These are phyloP conservation scores for Odobenus rosmarus DNA, from an alignment of 2,113 vertebrate species.

Conservation along the genomic window DNA sequence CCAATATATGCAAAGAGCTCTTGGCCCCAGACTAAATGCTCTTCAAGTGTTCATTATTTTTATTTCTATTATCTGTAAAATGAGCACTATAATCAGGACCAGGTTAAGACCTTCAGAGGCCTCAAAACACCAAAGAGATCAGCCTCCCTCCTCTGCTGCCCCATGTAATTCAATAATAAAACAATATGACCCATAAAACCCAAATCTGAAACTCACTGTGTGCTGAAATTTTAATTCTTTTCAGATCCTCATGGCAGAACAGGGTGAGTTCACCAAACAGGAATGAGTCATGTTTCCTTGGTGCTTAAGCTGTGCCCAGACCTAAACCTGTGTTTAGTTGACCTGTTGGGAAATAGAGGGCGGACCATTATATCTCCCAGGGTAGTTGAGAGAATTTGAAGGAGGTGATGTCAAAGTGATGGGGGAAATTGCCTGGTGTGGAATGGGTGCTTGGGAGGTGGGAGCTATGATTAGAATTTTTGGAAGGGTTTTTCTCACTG, in stretches of 20 bases:
- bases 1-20: background rate
- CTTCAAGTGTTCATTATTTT: background rate
- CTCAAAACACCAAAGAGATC: background rate
- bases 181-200: background rate
- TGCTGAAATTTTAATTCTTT: background rate
- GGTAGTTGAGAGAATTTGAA: background rate
- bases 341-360: background rate
- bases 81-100: background rate
- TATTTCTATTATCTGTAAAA: background rate
- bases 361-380: background rate
- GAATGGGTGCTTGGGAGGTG: background rate
- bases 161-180: background rate
- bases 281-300: background rate
- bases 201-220: background rate
- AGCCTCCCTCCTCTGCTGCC: background rate
- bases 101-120: background rate
- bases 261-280: background rate
- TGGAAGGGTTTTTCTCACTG: background rate
- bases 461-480: background rate
- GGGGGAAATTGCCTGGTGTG: background rate
- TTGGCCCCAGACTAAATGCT: background rate
- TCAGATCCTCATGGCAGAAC: background rate
- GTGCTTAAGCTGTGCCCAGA: background rate
- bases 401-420: background rate
- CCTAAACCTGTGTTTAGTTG: background rate